Base-by-base conservation (phyloP, 2,888 invertebrate genomes). In the Drosophila ezoana region DNA sequence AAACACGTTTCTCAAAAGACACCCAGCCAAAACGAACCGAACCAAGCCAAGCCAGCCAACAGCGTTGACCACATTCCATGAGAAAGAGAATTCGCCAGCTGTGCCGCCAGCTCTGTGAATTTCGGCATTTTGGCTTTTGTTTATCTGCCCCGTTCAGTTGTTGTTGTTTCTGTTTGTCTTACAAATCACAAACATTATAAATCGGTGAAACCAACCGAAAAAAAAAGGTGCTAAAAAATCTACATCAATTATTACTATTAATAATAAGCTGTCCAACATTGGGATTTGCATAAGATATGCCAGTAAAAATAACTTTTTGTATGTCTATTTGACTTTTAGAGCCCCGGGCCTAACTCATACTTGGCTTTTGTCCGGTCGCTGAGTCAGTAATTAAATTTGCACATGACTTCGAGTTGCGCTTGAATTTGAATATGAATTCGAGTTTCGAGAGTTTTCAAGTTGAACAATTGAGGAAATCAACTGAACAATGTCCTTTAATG, bases 161-260 rank as follows among this genome's bases (percentile, higher is more conserved):
- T 18, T 53, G 28, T 28, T 28, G 45, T 70, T 48, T 53, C 44
- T 81, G 68, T 79, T 89, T 79, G 87, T 77, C 85, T 89, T 81
- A 85, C 84, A 87, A 88, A 88, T 87, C 88, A 80, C 61, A 88
- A 75, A 77, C 77, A 77, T 80, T 86, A 74, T 61, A 86, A 83
- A 82, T 82, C 66, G 86, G 77, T 72, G 80, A 85, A 83, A 87
- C 80, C 73, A 49, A 54, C 51, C 69, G 47, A 61, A 47, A 57
- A 45, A 40, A 48, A 76, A 75, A 81, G 87, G 89, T 83, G 89
- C 79, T 79, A 62, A 63, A 64, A 79, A 74, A 72, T 77, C 79
- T 65, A 75, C 82, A 89, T 84, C 85, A 81, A 84, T 85, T 83
- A 83, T 86, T 77, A 72, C 67, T 85, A 73, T 87, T 80, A 83